Evolutionary conservation across 2,888 invertebrate genomes (phyloP), one percentile per base, ranked within the genome.

Genomic region (Phania funesta): DNA sequence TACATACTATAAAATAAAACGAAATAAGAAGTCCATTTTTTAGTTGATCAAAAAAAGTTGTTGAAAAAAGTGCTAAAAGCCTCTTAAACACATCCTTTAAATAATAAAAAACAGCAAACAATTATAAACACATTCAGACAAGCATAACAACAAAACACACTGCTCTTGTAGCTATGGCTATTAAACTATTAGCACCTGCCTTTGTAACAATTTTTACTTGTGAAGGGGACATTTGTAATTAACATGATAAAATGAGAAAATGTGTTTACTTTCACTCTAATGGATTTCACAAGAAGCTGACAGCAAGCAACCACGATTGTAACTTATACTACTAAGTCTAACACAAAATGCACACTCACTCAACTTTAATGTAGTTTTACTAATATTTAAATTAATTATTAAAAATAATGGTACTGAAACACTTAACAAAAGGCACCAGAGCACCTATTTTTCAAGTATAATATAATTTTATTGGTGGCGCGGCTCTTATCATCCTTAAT

Each of bases 51-150:
- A 70, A 3, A 13, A 20, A 60, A 13, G 26, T 35, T 26, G 11
- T n/a, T n/a, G n/a, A n/a, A n/a, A 56, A 65, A 67, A 26, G 82
- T 82, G 82, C 70, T 82, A 82, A 82, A 82, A 78, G 74, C 78
- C 24, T 56, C 73, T 64, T n/a, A 11, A 44, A 56, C 56, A 67
- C 18, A 54, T 3, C 20, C 52, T 77, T 32, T 70, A 16, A 70
- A 46, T 26, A 64, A 60, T 26, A 41, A 20, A 13, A 35, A 74
- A 54, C 8, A 52, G 2, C 24, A 35, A 26, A 56, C 11, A 54
- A n/a, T 60, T 46, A 16, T 29, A 38, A 44, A 32, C 22, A 50
- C 24, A 32, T 18, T 18, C 16, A 22, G 7, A 38, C 16, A 44
- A 20, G 16, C 24, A 11, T 20, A 60, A 32, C 11, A 16, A 41